Evolutionary conservation across 2,113 vertebrate species (phyloP).

Genomic region (Sylvietta virens): DNA sequence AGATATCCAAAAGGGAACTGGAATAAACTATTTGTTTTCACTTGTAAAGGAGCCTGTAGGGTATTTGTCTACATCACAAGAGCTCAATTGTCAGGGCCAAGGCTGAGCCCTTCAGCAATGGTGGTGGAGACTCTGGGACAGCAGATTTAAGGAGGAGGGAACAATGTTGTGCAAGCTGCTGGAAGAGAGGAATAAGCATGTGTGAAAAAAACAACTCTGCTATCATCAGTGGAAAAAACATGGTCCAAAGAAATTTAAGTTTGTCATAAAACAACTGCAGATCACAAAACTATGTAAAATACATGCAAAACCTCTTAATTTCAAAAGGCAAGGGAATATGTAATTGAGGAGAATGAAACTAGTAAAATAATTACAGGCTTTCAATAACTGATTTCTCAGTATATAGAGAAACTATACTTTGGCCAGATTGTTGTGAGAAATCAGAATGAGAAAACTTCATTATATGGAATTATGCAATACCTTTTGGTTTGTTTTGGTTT

Average conservation of each 20-base stretch:
- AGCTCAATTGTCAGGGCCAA: not conserved
- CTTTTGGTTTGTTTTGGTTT: not conserved
- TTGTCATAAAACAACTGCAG: not conserved
- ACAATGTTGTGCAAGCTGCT: not conserved
- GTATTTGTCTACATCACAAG: not conserved
- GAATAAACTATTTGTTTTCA: not conserved
- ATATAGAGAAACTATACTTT: not conserved
- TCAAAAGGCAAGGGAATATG: not conserved
- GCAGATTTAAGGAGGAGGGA: not conserved
- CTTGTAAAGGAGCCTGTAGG: not conserved
- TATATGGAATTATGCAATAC: not conserved
- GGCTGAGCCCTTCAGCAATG: accelerated
- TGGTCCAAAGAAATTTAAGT: not conserved
- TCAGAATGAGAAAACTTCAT: not conserved
- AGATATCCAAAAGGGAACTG: not conserved
- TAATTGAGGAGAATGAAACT: not conserved
- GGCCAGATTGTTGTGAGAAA: not conserved
- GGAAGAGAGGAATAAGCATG: not conserved
- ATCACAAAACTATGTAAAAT: not conserved
- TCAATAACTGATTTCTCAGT: not conserved
- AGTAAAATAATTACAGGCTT: constrained; percentile 2
- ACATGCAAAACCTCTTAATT: not conserved
- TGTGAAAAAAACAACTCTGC: not conserved
- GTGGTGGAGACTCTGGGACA: not conserved
- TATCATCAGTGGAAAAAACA: not conserved